Percentiles rank a stretch among this genome's conserved stretches.
phyloP scores from a whole-genome alignment of 2,113 vertebrate species.

The Eclectus roratus region DNA sequence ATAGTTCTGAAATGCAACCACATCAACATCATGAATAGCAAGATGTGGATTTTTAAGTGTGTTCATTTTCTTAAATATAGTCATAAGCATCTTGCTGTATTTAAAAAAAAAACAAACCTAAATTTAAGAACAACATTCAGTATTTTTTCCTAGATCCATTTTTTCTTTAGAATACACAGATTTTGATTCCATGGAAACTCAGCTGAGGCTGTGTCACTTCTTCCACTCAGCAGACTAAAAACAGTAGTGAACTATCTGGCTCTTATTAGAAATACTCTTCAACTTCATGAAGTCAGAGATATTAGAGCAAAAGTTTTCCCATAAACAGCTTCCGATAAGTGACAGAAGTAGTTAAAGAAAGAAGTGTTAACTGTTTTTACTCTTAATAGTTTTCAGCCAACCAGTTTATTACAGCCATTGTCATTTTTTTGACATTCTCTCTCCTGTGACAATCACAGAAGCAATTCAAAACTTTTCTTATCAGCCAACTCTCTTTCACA shows the following conservation, averaged over 20 bases:
- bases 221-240: constrained; percentile 49
- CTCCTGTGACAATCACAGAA: constrained; percentile 53
- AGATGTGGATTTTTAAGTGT: not conserved
- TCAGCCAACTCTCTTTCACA: constrained; percentile 67
- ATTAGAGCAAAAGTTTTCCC: constrained; percentile 58
- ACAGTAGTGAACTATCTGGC: constrained; percentile 51
- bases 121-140: not conserved
- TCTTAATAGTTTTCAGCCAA: constrained; percentile 58
- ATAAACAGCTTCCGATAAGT: constrained; percentile 59
- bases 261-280: constrained; percentile 65
- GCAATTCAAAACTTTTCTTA: constrained; percentile 61
- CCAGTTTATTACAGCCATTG: not conserved
- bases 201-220: constrained; percentile 24
- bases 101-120: not conserved
- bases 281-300: constrained; percentile 49
- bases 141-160: not conserved
- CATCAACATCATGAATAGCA: not conserved
- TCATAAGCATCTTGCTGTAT: not conserved
- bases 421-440: constrained; percentile 34
- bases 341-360: not conserved
- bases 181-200: constrained; percentile 53
- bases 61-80: not conserved
- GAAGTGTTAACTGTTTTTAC: constrained; percentile 34
- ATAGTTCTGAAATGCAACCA: not conserved
- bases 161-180: constrained; percentile 3